Base-by-base conservation (phyloP, 1,140 invertebrate genomes). In the Lethrus apterus region DNA sequence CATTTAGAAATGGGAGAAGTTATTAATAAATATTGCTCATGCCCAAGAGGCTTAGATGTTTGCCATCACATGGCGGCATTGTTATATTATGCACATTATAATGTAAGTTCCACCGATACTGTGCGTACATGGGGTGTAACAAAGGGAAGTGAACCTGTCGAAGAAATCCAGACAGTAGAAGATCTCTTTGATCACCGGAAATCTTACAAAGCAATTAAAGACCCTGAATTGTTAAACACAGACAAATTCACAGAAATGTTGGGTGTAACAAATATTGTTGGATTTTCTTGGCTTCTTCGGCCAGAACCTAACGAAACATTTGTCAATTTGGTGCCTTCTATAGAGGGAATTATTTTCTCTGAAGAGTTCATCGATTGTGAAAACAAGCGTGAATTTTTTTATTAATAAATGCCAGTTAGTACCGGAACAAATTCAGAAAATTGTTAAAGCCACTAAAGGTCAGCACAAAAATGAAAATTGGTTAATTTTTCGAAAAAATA, bases 401-500 rank as follows among this genome's bases (percentile, higher is more conserved):
- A 43, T 10, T 8, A 14, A 31, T 9, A 43, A 31, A 19, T 43
- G 23, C 5, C 17, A 9, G 17, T 24, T 43, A 19, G 11, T 4
- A 3, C 13, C 9, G 10, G 26, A 29, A 29, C 9, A 29, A 29
- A 29, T 29, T 29, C 26, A 29, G 13, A n/a, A 30, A 14, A 31
- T 51, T 20, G 20, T 20, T 10, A 4, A 31, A 24, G 4, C 20
- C 17, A 51, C 49, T 31, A 13, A 41, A 13, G 50, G 50, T 8
- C 45, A 51, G 26, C 8, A 9, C 11, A 32, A 11, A 10, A 51
- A 51, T 48, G 30, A 47, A 36, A 29, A 35, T 32, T 51, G 50
- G 45, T 21, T 51, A 5, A 20, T 51, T 14, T 33, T 24, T 18
- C 1, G 34, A 14, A 51, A 51, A 13, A 10, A 30, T 15, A 51